Base-by-base conservation (phyloP, 2,888 invertebrate species). In the Hofmannophila pseudospretella region DNA sequence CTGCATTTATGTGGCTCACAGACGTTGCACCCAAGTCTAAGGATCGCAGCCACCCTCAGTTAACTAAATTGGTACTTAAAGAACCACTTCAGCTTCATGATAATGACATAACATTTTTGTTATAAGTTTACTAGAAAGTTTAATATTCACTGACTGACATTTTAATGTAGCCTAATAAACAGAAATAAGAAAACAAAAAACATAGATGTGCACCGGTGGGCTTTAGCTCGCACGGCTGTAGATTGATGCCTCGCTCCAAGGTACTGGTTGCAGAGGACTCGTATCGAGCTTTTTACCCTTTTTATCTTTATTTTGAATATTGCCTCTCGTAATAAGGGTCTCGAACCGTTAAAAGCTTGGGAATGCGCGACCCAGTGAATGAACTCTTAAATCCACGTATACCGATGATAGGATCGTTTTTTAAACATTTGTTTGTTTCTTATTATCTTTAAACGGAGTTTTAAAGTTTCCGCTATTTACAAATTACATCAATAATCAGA, bases 111-210 rank as follows among this genome's bases (percentile, higher is more conserved):
- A n/a, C n/a, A n/a, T n/a, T n/a, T n/a, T n/a, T n/a, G n/a, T n/a
- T n/a, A n/a, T n/a, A n/a, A n/a, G n/a, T n/a, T n/a, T n/a, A n/a
- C n/a, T n/a, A n/a, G n/a, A 62, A 64, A 67, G 61, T 75, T 82
- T 75, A 46, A 60, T 42, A 56, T 41, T 37, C 70, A 32, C 65
- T 67, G 77, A 29, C 67, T 63, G 66, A 79, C 67, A 74, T 80
- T 81, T 82, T 82, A 84, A 84, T 82, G 81, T 82, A 74, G 75
- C 68, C 77, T 84, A 84, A 84, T 84, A 85, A 84, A 78, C 74
- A 68, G 71, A 74, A 77, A 73, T 16, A 16, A 16, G 16, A 56
- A 67, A 69, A 69, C 51, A 76, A 80, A 82, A 77, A 74, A 53
- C 46, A 32, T 26, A 53, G 56, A 54, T 69, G 68, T 72, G 68